Evolutionary conservation across 1,140 invertebrate species (phyloP), one percentile per base, ranked within the genome.

Genomic region (Meloidogyne floridensis): DNA sequence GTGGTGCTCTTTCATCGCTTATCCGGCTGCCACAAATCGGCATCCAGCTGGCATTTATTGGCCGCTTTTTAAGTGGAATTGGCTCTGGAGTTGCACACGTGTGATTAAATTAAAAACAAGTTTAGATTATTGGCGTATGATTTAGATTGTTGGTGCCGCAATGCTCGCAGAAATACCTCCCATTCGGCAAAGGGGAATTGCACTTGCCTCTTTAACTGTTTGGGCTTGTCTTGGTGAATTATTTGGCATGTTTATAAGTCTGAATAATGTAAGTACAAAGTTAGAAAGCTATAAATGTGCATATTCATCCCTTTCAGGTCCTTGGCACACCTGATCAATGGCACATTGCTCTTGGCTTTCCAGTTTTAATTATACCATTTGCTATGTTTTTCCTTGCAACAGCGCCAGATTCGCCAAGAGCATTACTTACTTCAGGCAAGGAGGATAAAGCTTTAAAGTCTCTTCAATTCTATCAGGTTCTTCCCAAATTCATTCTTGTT

Each of bases 211-310:
- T 74, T 59, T 86, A 18, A 87, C 84, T 13, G 84, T 84, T 75
- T 86, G 84, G 84, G 83, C 84, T 7, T 86, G 84, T 56, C 20
- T 86, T 54, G 84, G 84, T 51, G 84, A 86, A 83, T 72, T 86
- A 70, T 51, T 71, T 51, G 84, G 84, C 7, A 86, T 86, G 83
- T 18, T 87, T 15, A 51, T 86, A 10, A 75, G 78, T 20, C 54
- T 85, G 13, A 75, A 83, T 56, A 59, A 43, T 43, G 72, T 42
- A 54, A 76, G 32, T 32, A 32, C 32, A 32, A 32, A 32, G 32
- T 32, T 32, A 32, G 32, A 32, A 32, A 32, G 32, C 32, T 32
- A 8, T 70, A 6, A 72, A 47, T 79, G 3, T 79, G 10, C 32
- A 13, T 79, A 77, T 32, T 80, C 65, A 32, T 51, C 18, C 2